Base-by-base conservation (phyloP, 2,113 vertebrate species). In the Cebidichthys violaceus region DNA sequence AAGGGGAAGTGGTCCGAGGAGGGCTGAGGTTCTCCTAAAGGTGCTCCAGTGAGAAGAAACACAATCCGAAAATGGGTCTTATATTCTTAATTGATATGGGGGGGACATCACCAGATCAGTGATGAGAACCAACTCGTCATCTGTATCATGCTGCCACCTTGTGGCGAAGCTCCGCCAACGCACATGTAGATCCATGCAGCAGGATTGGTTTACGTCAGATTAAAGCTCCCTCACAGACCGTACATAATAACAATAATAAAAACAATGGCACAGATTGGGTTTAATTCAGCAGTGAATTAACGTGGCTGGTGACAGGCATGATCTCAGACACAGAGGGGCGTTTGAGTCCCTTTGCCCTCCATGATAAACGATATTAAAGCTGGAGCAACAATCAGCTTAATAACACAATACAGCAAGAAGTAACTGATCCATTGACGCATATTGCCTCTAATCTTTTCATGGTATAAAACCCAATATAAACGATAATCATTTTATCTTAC, bases 81-180 rank as follows among this genome's bases (percentile, higher is more conserved):
- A 64, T 68, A 84, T 75, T 8, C 60, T 22, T 82, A 17, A 79
- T 31, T 77, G 20, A 41, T 29, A 13, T 54, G 45, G 41, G 3
- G 41, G 11, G 41, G 35, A 5, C 24, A 54, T 66, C 17, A 39
- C 27, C 54, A 47, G 13, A 52, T 3, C 31, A 69, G 43, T 31
- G 8, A 29, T 31, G 8, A 29, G 2, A 27, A 70, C 15, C 27
- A 68, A 72, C 6, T 39, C 9, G 35, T 50, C 15, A 52, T n/a
- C 69, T 64, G 59, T 67, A 67, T 47, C 5, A 70, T 85, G 78
- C 91, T 89, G 90, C 86, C 91, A 91, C 88, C 92, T 92, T 72
- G 89, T 92, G 93, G 83, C 15, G 20, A 57, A 62, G 9, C 0
- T 33, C 13, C 71, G 74, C 24, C 24, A 88, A 4, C 85, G 82